Base-by-base conservation (phyloP, 53 echinoderm and acorn worm species). In the Holothuria scabra region DNA sequence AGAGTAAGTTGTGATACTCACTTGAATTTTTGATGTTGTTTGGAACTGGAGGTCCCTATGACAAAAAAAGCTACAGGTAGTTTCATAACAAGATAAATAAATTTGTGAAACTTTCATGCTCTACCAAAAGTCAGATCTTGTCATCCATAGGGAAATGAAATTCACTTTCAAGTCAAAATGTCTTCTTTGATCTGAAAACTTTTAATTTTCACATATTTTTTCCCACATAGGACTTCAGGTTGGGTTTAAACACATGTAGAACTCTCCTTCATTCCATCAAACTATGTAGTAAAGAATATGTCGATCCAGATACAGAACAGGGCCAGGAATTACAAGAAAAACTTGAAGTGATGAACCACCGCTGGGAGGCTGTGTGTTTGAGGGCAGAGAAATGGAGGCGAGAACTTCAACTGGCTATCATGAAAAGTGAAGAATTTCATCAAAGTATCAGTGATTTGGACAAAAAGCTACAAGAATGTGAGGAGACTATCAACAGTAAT, bases 181-280 rank as follows among this genome's bases (percentile, higher is more conserved):
- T 41, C 6, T 8, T 4, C 41, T 41, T 41, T 10, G 10, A 10
- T 41, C 41, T 41, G 7, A 0, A 41, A 41, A 41, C 41, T 8
- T 8, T 41, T 41, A 8, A 41, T 41, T 41, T 41, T 41, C 41
- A 4, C 41, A 8, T 41, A 41, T 41, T 41, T 8, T 41, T 41
- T 41, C 6, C 35, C 35, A 35, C 3, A 35, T 41, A 99, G 99
- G 94, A 99, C 29, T 97, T 97, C 88, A 80, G 94, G 61, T 81
- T 97, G 24, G 97, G 94, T 63, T 87, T 97, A 76, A 94, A 94
- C 56, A 92, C 94, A 35, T 88, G 99, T 66, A 92, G 92, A 81
- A 90, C 94, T 80, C 95, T 99, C 2, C 93, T 92, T 22, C 87
- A 92, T 56, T 99, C 99, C 87, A 92, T 99, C 89, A 99, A 99